A percentile compares a stretch with the other conserved stretches of the same genome.
phyloP scores from a whole-genome alignment of 2,113 vertebrate species.

The Campylorhamphus procurvoides region DNA sequence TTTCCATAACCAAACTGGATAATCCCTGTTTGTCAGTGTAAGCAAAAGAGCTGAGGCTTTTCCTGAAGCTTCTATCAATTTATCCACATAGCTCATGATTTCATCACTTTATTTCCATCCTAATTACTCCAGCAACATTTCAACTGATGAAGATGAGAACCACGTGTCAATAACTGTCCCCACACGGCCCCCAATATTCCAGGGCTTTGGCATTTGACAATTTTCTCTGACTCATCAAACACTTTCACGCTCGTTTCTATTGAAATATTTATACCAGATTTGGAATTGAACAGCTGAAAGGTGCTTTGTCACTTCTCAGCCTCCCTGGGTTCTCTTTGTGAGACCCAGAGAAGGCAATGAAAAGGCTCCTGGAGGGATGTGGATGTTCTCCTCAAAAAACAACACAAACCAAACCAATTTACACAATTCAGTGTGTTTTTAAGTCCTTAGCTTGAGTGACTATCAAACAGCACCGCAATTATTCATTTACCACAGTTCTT shows the following conservation, averaged over 20 bases:
- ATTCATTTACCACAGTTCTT: neutral
- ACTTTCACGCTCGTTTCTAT: neutral
- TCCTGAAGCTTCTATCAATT: neutral
- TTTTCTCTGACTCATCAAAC: neutral
- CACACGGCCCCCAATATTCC: neutral
- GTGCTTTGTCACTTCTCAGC: neutral
- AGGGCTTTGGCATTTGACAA: no score
- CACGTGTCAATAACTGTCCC: no score
- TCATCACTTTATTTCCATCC: neutral
- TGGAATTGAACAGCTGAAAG: neutral
- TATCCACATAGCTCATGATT: neutral
- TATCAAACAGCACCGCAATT: neutral
- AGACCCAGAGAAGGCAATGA: neutral
- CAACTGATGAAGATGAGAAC: neutral
- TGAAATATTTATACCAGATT: neutral
- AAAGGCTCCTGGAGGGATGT: neutral
- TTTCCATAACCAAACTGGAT: neutral
- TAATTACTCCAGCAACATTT: neutral
- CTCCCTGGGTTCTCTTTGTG: rapidly evolving
- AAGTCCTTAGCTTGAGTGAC: neutral
- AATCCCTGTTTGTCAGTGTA: neutral
- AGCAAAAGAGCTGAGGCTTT: neutral
- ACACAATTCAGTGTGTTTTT: no score
- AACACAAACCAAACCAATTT: no score
- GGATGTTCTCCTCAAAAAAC: neutral